phyloP scores from a whole-genome alignment of 2,888 invertebrate genomes.

The Pecten maximus region DNA sequence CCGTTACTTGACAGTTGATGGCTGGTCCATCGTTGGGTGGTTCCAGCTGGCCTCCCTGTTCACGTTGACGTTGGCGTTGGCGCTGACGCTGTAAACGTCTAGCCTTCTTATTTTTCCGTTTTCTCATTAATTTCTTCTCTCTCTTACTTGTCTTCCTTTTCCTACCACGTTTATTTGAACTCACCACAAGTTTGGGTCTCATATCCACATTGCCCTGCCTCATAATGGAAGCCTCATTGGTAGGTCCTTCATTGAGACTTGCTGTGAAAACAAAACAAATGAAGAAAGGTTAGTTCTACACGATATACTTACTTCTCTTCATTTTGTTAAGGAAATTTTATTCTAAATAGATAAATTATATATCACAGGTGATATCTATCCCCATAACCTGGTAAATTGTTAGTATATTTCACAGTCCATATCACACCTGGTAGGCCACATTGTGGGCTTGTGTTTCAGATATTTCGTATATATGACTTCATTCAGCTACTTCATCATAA shows the following conservation, averaged over 20 bases:
- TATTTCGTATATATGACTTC: not conserved
- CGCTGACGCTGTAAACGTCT: conserved; percentile 51
- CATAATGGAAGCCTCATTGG: conserved; percentile 56
- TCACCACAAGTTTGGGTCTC: conserved; percentile 39
- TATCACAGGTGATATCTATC: not conserved
- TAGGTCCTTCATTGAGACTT: conserved; percentile 55
- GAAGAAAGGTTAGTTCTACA: not conserved
- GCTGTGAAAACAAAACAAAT: conserved; percentile 52
- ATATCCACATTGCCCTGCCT: conserved; percentile 61
- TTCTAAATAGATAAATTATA: not conserved
- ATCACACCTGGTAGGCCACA: not conserved
- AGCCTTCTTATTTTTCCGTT: conserved; percentile 58
- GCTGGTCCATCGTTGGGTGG: conserved; percentile 53
- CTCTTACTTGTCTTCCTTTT: conserved; percentile 59
- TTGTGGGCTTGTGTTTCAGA: not conserved
- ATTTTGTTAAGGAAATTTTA: not conserved
- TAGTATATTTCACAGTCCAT: not conserved
- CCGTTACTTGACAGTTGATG: conserved; percentile 77
- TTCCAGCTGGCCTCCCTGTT: conserved; percentile 44
- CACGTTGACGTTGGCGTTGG: conserved; percentile 45
- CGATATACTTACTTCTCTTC: not conserved
- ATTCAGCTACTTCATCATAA: not conserved
- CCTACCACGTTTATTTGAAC: conserved; percentile 40
- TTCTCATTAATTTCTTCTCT: conserved; percentile 61
- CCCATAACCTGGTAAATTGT: not conserved